phyloP scores from a whole-genome alignment of 2,797 vertebrate species.

The Spatula clypeata region DNA sequence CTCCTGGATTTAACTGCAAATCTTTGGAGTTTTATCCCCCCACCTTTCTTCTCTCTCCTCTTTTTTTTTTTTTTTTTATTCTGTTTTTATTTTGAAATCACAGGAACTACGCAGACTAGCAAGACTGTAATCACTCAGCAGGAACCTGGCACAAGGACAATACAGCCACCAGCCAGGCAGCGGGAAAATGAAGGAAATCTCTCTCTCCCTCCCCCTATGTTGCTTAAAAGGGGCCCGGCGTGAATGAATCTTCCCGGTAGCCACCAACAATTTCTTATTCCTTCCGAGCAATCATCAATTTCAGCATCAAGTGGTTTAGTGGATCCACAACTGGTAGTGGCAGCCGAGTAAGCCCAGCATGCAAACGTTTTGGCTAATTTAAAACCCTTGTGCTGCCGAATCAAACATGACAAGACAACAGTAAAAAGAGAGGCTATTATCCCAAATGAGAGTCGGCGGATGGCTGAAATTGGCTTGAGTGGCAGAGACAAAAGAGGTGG shows the following conservation, averaged over 20 bases:
- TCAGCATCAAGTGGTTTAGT: constrained; percentile 80
- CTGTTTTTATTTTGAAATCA: constrained; percentile 78
- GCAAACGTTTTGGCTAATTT: constrained; percentile 84
- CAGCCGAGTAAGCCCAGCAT: constrained; percentile 77
- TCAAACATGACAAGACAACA: constrained; percentile 84
- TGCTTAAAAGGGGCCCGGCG: constrained; percentile 68
- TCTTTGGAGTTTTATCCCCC: not conserved
- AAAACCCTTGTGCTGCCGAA: constrained; percentile 82
- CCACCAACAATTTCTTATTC: constrained; percentile 79
- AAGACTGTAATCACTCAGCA: constrained; percentile 77
- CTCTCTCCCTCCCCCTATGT: constrained; percentile 38
- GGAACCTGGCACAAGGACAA: constrained; percentile 72
- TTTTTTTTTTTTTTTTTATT: not conserved
- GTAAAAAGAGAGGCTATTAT: constrained; percentile 84
- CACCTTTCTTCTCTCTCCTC: constrained; percentile 8
- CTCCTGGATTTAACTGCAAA: constrained; percentile 51
- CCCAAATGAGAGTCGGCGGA: constrained; percentile 78
- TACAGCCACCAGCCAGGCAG: constrained; percentile 57
- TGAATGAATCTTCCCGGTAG: constrained; percentile 73
- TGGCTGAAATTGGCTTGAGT: constrained; percentile 80
- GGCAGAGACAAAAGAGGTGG: constrained; percentile 77
- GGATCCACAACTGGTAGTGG: constrained; percentile 67
- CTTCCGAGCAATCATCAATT: constrained; percentile 82
- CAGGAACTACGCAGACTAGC: constrained; percentile 74
- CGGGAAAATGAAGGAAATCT: constrained; percentile 70